Percentiles rank a stretch among this genome's conserved stretches.
Evolutionary conservation across 2,888 invertebrate genomes (phyloP).

Genomic region (Melanchra persicariae): DNA sequence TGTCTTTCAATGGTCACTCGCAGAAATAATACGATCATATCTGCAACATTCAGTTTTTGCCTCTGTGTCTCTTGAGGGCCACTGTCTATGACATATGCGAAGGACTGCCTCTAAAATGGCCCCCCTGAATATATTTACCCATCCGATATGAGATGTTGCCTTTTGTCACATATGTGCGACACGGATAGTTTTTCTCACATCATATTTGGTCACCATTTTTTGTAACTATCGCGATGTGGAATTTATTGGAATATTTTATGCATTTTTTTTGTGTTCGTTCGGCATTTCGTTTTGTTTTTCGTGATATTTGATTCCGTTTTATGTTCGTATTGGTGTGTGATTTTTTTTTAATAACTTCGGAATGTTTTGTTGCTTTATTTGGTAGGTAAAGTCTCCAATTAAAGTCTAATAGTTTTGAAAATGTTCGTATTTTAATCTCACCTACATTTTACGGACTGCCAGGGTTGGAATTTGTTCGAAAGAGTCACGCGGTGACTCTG

Average conservation of each 20-base stretch:
- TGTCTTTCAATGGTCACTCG: conserved; percentile 66
- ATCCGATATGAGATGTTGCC: conserved; percentile 82
- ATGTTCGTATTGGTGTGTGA: background rate
- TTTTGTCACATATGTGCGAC: conserved; percentile 84
- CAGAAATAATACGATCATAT: conserved; percentile 88
- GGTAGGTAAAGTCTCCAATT: background rate
- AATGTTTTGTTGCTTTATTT: background rate
- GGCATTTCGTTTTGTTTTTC: conserved; percentile 16
- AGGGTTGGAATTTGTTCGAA: too few species aligned
- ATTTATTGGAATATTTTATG: conserved; percentile 55
- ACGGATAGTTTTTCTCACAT: conserved; percentile 66
- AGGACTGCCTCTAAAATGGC: conserved; percentile 82
- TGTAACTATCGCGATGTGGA: conserved; percentile 35
- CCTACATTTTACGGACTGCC: too few species aligned
- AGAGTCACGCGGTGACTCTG: too few species aligned
- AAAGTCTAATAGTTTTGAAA: background rate
- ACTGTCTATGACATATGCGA: conserved; percentile 88
- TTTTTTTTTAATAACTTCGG: background rate
- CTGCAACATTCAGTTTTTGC: conserved; percentile 90
- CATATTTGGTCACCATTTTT: conserved; percentile 48
- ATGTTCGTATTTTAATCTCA: background rate
- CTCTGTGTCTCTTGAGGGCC: conserved; percentile 81
- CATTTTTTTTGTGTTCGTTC: conserved; percentile 20
- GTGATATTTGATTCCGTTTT: conserved; percentile 8
- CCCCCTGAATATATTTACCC: conserved; percentile 89